phyloP scores from a whole-genome alignment of 2,113 vertebrate genomes.

The Epinephelus fuscoguttatus region DNA sequence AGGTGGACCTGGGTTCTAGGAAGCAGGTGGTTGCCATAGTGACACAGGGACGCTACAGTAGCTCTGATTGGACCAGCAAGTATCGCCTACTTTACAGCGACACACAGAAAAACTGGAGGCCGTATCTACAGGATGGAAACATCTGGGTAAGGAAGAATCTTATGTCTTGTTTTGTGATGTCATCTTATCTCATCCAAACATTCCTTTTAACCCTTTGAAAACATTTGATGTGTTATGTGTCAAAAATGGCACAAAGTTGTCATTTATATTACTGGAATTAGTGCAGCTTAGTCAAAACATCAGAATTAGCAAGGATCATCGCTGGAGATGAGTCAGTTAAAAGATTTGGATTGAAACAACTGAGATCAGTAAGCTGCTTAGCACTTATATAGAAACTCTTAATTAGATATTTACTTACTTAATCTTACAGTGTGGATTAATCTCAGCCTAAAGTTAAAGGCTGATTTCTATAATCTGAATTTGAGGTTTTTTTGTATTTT shows the following conservation, averaged over 20 bases:
- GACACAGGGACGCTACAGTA: conserved; percentile 96
- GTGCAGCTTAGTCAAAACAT: background rate
- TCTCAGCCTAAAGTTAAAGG: too few relatives aligned
- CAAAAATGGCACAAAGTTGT: background rate
- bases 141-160: conserved; percentile 74
- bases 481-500: too few relatives aligned
- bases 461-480: too few relatives aligned
- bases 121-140: conserved; percentile 95
- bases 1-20: conserved; percentile 93
- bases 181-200: background rate
- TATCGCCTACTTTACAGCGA: conserved; percentile 95
- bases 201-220: background rate
- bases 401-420: too few relatives aligned
- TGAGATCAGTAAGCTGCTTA: too few relatives aligned
- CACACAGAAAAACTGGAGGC: conserved; percentile 96
- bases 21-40: conserved; percentile 92
- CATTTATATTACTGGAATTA: background rate
- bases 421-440: too few relatives aligned
- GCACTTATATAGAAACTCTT: too few relatives aligned
- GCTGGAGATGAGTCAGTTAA: too few relatives aligned
- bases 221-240: background rate
- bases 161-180: background rate
- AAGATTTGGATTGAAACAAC: too few relatives aligned
- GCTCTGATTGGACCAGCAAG: conserved; percentile 93
- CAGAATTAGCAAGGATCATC: too few relatives aligned